A percentile compares a stretch with the other conserved stretches of the same genome.
phyloP scores from a whole-genome alignment of 1,140 invertebrate species.

The Drosophila virilis region DNA sequence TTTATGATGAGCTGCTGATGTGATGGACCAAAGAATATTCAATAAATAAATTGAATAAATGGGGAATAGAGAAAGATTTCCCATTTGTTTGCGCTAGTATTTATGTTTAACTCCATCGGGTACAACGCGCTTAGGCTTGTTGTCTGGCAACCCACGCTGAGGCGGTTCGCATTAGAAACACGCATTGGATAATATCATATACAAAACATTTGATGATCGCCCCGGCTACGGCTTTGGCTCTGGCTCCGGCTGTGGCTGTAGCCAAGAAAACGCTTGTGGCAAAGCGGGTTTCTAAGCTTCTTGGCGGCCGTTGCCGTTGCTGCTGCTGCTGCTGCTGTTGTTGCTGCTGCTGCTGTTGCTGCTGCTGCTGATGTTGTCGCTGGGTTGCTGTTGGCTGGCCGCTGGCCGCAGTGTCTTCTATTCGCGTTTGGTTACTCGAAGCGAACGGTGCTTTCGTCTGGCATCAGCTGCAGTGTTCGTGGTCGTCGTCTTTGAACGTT shows the following conservation, averaged over 20 bases:
- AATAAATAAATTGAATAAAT: too few relatives aligned
- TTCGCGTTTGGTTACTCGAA: conserved; percentile 76
- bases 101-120: not conserved
- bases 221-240: conserved; percentile 8
- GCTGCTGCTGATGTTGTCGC: conserved; percentile 25
- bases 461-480: conserved; percentile 24
- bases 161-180: conserved; percentile 5
- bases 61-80: too few relatives aligned
- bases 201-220: conserved; percentile 47
- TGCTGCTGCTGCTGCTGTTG: conserved; percentile 24
- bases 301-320: conserved; percentile 24
- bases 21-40: too few relatives aligned
- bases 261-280: conserved; percentile 29
- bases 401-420: conserved; percentile 62
- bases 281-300: conserved; percentile 26
- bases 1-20: too few relatives aligned
- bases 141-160: conserved; percentile 21
- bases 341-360: conserved; percentile 22
- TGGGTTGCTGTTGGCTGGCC: conserved; percentile 44
- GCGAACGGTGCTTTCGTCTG: conserved; percentile 75
- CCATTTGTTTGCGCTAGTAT: too few relatives aligned
- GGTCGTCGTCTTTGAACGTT: conserved; percentile 25
- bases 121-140: not conserved
- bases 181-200: conserved; percentile 61
- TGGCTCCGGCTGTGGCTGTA: conserved; percentile 10